phyloP scores from a whole-genome alignment of 2,113 vertebrate genomes.

The Ornithorhynchus anatinus region DNA sequence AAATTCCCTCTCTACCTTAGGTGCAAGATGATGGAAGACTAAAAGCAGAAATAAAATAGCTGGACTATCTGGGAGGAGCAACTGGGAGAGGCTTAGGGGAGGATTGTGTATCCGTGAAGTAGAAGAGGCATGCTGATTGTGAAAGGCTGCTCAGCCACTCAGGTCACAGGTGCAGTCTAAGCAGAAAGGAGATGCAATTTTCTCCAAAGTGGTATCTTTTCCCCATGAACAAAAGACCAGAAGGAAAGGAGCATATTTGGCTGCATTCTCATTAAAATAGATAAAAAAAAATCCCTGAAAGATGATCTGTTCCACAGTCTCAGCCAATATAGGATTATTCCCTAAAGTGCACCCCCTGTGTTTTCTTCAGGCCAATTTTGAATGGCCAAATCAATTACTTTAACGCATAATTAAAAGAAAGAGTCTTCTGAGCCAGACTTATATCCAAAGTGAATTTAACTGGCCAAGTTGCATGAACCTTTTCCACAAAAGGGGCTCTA shows the following conservation, averaged over 20 bases:
- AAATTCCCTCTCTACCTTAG: no score
- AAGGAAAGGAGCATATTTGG: no score
- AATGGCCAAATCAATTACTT: conserved; percentile 23
- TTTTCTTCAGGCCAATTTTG: conserved; percentile 57
- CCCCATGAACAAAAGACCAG: no score
- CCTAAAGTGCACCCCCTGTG: conserved; percentile 46
- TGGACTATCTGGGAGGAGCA: no score
- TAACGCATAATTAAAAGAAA: not conserved
- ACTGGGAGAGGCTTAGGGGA: no score
- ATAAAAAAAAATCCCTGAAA: conserved; percentile 37
- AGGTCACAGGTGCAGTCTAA: no score
- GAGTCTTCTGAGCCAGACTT: conserved; percentile 41
- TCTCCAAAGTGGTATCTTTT: no score
- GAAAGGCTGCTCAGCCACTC: not conserved
- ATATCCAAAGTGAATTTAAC: conserved; percentile 28
- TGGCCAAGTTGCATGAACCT: conserved; percentile 26
- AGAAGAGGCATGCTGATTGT: not conserved
- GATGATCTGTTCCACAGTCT: conserved; percentile 55
- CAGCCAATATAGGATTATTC: conserved; percentile 41
- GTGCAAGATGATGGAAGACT: no score
- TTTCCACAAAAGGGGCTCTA: conserved; percentile 14
- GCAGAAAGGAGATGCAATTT: no score
- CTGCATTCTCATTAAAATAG: conserved; percentile 37
- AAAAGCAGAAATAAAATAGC: no score
- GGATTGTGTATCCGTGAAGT: no score